phyloP scores from a whole-genome alignment of 2,888 invertebrate species.

The Dasysyrphus tricinctus region DNA sequence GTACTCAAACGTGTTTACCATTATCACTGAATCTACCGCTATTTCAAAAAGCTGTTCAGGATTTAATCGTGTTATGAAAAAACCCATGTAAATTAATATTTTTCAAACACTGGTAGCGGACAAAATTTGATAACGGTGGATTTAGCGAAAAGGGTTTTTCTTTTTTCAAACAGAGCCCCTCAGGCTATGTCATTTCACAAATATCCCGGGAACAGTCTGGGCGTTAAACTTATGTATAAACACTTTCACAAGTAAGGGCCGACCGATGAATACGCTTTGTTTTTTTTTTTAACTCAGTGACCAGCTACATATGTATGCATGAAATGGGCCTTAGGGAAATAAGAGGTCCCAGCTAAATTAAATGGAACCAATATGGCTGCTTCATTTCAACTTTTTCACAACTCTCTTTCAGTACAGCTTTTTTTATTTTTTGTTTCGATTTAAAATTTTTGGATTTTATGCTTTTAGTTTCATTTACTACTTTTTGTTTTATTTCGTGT shows the following conservation, averaged over 20 bases:
- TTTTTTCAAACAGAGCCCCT: neutral
- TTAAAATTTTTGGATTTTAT: slow-evolving; percentile 1
- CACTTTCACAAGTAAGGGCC: too few species aligned
- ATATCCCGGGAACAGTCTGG: neutral
- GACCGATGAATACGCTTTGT: neutral
- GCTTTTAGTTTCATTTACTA: slow-evolving; percentile 31
- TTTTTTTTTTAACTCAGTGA: neutral
- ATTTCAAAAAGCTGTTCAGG: neutral
- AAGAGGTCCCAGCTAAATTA: neutral
- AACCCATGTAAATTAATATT: neutral
- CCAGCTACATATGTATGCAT: neutral
- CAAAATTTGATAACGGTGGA: neutral
- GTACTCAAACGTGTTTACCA: neutral
- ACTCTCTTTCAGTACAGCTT: neutral
- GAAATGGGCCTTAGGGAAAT: neutral
- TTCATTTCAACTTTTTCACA: neutral
- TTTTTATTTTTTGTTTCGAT: neutral
- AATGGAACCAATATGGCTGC: neutral
- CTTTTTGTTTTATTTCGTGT: slow-evolving; percentile 29
- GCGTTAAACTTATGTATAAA: too few species aligned
- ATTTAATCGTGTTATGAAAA: neutral
- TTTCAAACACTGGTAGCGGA: neutral
- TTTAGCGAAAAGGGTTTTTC: neutral
- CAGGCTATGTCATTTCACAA: neutral
- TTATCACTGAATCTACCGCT: neutral